Conservation (phyloP, 2,888 invertebrate genomes). For the Heliothis peltigera region DNA sequence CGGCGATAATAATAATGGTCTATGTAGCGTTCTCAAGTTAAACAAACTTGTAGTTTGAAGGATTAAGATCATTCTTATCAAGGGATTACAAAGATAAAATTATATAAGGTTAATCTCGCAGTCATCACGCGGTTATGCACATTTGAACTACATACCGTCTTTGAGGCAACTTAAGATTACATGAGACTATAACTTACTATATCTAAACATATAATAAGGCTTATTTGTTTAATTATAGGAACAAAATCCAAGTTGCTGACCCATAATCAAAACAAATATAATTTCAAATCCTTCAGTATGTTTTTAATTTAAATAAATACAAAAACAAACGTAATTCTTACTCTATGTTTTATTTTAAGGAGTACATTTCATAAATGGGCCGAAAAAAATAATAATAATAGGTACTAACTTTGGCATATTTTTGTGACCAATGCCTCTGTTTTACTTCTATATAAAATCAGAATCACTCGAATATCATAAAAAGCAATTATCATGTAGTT, state of each 20-base stretch:
- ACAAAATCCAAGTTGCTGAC: conserved; percentile 20
- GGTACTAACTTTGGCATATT: conserved; percentile 83
- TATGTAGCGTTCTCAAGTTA: neutral
- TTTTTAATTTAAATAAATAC: conserved; percentile 41
- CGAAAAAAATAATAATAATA: conserved; percentile 62
- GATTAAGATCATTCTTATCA: conserved; percentile 33
- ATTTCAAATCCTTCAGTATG: conserved; percentile 30
- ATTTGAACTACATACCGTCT: conserved; percentile 11
- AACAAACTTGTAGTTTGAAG: neutral
- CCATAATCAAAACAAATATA: conserved; percentile 24
- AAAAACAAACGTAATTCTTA: conserved; percentile 42
- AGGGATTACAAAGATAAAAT: conserved; percentile 38
- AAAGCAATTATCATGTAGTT: conserved; percentile 32
- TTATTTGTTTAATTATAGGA: conserved; percentile 16
- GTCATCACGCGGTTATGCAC: conserved; percentile 16
- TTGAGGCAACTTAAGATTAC: conserved; percentile 14
- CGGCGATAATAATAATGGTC: neutral
- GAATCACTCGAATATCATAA: conserved; percentile 42
- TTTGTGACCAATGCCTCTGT: conserved; percentile 79
- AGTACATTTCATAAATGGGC: conserved; percentile 55
- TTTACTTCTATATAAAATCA: conserved; percentile 48
- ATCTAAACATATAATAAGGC: conserved; percentile 12
- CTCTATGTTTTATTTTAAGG: conserved; percentile 45
- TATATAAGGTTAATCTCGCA: conserved; percentile 43
- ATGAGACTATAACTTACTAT: conserved; percentile 5